A percentile compares a stretch with the other conserved stretches of the same genome.
Conservation (phyloP, 2,888 invertebrate species). For the Didymodactylos carnosus region DNA sequence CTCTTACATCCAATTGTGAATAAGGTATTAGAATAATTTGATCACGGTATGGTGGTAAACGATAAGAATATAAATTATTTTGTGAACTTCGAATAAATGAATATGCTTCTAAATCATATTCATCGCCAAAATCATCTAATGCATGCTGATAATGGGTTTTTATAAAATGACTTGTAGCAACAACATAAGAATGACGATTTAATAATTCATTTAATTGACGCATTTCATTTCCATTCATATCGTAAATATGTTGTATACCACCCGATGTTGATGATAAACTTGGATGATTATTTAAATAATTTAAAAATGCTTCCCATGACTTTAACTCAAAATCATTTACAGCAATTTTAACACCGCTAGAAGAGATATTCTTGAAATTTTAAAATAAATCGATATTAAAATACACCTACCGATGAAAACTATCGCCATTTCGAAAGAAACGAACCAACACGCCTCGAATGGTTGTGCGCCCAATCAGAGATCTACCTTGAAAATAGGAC, state of each 20-base stretch:
- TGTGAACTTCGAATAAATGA: too few relatives aligned
- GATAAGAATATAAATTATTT: too few relatives aligned
- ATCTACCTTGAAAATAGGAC: too few relatives aligned
- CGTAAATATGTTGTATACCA: neutral
- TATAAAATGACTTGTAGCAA: neutral
- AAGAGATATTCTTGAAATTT: too few relatives aligned
- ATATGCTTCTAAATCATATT: neutral
- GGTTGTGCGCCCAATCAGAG: too few relatives aligned
- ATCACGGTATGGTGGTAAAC: neutral
- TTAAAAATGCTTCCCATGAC: neutral
- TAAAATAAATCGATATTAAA: too few relatives aligned
- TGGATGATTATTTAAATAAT: neutral
- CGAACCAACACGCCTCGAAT: neutral
- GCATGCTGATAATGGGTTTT: neutral
- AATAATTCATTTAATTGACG: neutral
- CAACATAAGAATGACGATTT: neutral
- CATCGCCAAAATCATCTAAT: neutral
- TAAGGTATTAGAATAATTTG: neutral
- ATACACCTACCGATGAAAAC: too few relatives aligned
- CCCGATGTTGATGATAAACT: neutral
- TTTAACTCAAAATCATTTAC: neutral
- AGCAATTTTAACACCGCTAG: neutral
- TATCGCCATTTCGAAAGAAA: neutral
- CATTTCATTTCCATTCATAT: neutral
- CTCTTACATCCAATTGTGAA: neutral